Evolutionary conservation across 2,888 invertebrate species (phyloP).

Genomic region (Pherbina coryleti): DNA sequence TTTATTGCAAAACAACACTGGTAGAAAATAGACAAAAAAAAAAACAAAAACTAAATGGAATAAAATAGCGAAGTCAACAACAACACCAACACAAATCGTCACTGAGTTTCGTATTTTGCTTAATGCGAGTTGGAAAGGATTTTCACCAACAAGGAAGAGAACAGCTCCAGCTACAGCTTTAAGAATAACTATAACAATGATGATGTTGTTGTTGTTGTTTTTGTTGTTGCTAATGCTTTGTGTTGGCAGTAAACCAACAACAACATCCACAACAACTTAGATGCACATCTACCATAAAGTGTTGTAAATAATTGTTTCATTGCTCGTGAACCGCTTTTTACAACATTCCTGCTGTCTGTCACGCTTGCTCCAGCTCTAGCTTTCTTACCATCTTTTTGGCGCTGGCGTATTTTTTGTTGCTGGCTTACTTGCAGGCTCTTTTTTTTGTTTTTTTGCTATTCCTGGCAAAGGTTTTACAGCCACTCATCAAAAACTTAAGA

Average conservation of each 20-base stretch:
- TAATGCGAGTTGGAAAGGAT: neutral
- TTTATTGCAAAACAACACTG: slow-evolving; percentile 3
- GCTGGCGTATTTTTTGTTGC: neutral
- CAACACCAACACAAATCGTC: slow-evolving; percentile 4
- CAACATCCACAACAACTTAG: neutral
- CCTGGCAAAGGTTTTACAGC: neutral
- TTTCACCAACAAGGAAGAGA: neutral
- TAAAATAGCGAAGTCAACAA: neutral
- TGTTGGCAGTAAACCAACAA: neutral
- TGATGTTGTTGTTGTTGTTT: neutral
- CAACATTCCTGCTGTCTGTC: slow-evolving; percentile 15
- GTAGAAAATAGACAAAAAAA: neutral
- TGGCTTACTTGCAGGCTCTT: neutral
- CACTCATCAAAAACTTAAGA: slow-evolving; percentile 12
- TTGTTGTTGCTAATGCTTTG: neutral
- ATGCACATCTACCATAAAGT: slow-evolving; percentile 33
- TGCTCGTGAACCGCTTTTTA: slow-evolving; percentile 42
- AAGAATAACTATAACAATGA: neutral
- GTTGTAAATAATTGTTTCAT: slow-evolving; percentile 48
- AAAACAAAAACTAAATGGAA: neutral
- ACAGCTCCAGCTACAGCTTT: neutral
- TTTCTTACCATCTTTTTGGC: slow-evolving; percentile 16
- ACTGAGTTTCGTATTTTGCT: too few species aligned
- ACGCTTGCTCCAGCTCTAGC: neutral
- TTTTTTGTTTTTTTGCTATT: slow-evolving; percentile 6